Evolutionary conservation across 2,113 vertebrate genomes (phyloP), one percentile per base, ranked within the genome.

Genomic region (Taurulus bubalis): DNA sequence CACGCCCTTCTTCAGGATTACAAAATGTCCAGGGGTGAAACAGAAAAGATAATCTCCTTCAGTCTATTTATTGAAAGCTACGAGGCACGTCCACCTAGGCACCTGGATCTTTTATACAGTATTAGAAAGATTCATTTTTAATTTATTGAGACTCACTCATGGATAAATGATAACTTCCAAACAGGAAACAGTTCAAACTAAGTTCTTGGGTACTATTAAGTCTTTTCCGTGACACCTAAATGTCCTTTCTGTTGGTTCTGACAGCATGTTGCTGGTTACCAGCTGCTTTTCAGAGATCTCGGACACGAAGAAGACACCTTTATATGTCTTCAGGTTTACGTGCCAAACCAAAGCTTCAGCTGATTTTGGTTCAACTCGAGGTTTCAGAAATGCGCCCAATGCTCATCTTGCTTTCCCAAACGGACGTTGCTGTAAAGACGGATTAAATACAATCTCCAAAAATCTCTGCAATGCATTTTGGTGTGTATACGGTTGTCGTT

Each of bases 281-380:
- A 51, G 32, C 47, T 55, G 51, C 16, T 60, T 75, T 34, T 40
- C 15, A 45, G 30, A 71, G 65, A 55, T 63, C 6, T 40, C 11
- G 28, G 26, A 74, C 11, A 24, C 3, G 2, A 28, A 20, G 26
- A 58, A 30, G 16, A 67, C 62, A 45, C 16, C 6, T 36, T 34
- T 10, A 51, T 51, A 53, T 51, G 3, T 77, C 36, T n/a, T 51
- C 42, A 49, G 56, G 40, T 47, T 85, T 5, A 74, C 49, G 38
- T 69, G 79, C 71, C 78, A 78, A 62, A 82, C 55, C 22, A 63
- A 55, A 12, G 2, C 51, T 63, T 53, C 12, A 8, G 14, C 55
- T 40, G 2, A 68, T 36, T 64, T 42, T n/a, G 26, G 47, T 66
- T 32, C 40, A 80, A 59, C 34, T n/a, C 45, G 2, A 55, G 22